Base-by-base conservation (phyloP, 2,113 vertebrate genomes). In the Panthera uncia region DNA sequence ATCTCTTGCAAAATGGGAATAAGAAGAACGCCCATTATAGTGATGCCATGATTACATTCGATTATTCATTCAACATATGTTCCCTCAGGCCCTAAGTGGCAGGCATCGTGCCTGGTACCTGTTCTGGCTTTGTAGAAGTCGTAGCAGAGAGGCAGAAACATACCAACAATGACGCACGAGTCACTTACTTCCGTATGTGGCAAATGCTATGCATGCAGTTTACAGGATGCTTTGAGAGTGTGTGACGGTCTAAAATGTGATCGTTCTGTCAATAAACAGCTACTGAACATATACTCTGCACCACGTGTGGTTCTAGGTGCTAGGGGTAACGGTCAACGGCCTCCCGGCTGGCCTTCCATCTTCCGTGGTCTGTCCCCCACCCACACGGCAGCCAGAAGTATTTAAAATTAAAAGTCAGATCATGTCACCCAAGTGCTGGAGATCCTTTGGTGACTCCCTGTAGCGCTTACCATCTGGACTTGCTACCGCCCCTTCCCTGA, bases 321-420 rank as follows among this genome's bases (percentile, higher is more conserved):
- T 36, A 27, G 3, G 13, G n/a, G 74, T 33, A 29, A 33, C 2
- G 18, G 38, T 11, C 14, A 45, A n/a, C 6, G 48, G 38, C 29
- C 38, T 71, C 38, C 36, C 10, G 5, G 0, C 29, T 11, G 18
- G 8, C 5, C 52, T 84, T 33, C 38, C 4, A 0, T 12, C 61
- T 73, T 52, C 33, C 3, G 19, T 3, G 27, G 33, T 5, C 11
- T 0, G 68, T 4, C 11, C 3, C 36, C 19, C 3, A 13, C 33
- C 29, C 18, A 36, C 10, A 31, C 0, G 10, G 78, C 29, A 85
- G 33, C 25, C 52, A 82, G 8, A 65, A 66, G 10, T 41, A 86
- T 66, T 81, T n/a, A 11, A 83, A 83, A 83, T 23, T 21, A 73
- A 71, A 85, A 85, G 45, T 50, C 25, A 52, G 29, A 78, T 63